A percentile compares a stretch with the other conserved stretches of the same genome.
These are phyloP conservation scores for Anguilla obscura DNA, from an alignment of 2,797 vertebrate genomes.

Conservation along the genomic window DNA sequence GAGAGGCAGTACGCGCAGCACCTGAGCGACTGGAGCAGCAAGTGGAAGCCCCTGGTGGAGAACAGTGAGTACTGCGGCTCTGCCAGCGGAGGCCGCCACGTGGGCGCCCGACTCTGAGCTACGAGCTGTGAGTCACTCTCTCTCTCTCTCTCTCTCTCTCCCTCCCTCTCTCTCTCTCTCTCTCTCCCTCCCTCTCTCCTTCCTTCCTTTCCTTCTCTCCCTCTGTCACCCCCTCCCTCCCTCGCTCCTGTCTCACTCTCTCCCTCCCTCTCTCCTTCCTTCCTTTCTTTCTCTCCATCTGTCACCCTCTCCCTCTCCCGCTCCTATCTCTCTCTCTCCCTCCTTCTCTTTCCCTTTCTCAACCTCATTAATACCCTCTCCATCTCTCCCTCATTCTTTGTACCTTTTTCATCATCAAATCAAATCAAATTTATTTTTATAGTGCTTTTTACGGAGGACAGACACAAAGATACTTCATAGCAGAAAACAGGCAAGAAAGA, in stretches of 20 bases:
- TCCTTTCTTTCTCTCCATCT: not conserved
- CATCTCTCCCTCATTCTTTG: not conserved
- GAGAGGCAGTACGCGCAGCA: constrained; percentile 81
- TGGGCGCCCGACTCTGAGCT: not conserved
- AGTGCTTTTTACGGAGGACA: too few species aligned
- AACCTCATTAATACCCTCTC: constrained; percentile 19
- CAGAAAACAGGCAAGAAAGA: too few species aligned
- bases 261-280: not conserved
- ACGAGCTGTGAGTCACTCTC: not conserved
- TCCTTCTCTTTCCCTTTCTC: constrained; percentile 44
- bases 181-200: too few species aligned
- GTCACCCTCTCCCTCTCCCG: constrained; percentile 10
- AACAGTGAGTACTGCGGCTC: constrained; percentile 67
- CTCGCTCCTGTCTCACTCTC: too few species aligned
- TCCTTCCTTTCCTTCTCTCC: too few species aligned
- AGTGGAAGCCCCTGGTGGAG: constrained; percentile 79
- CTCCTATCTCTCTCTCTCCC: not conserved
- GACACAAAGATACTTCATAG: too few species aligned
- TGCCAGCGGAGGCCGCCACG: not conserved
- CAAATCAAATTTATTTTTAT: too few species aligned
- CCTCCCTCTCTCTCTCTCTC: too few species aligned
- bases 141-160: constrained; percentile 29
- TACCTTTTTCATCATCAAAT: too few species aligned
- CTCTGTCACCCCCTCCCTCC: too few species aligned
- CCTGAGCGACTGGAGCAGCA: constrained; percentile 75